Base-by-base conservation (phyloP, 2,113 vertebrate genomes). In the Probosciger aterrimus region DNA sequence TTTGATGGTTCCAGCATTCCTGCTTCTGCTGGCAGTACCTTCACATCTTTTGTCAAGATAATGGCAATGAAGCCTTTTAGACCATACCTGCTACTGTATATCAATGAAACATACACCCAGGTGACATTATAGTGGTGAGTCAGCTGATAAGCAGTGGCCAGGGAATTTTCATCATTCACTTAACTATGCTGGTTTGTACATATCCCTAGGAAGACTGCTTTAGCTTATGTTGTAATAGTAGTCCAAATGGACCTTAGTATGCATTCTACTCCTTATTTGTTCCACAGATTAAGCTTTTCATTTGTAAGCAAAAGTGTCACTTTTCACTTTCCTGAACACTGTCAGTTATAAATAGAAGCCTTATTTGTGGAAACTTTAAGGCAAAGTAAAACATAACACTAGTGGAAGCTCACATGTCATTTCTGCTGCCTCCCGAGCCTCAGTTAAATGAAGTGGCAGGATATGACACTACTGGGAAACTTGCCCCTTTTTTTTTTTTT, bases 21-120 rank as follows among this genome's bases (percentile, higher is more conserved):
- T 62, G 10, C 27, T n/a, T 12, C 35, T 75, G 62, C 59, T 74
- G 53, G 75, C 41, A 47, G 25, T 55, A 74, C 25, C 35, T 31
- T 43, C 65, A 6, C 18, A 0, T 39, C 43, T 28, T 30, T 55
- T 30, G 10, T 9, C 44, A 73, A 23, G 18, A 9, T 15, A 2
- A 2, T 18, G n/a, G 37, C 12, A 30, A 17, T 17, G 81, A 30
- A 14, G 8, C 7, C 22, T 46, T 64, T 22, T 18, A 70, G 75
- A 31, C 17, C 0, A 0, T 16, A 35, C 14, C 1, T 47, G 44
- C 37, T 49, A 6, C 28, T 39, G 7, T 9, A 0, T 18, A 4
- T 31, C 27, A n/a, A 50, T 37, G 30, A 64, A n/a, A n/a, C 6
- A 2, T 0, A 2, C 27, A 18, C 10, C 14, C 49, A 35, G 44